Evolutionary conservation across 2,113 vertebrate genomes (phyloP), one percentile per base, ranked within the genome.

Genomic region (Microcebus griseorufus): DNA sequence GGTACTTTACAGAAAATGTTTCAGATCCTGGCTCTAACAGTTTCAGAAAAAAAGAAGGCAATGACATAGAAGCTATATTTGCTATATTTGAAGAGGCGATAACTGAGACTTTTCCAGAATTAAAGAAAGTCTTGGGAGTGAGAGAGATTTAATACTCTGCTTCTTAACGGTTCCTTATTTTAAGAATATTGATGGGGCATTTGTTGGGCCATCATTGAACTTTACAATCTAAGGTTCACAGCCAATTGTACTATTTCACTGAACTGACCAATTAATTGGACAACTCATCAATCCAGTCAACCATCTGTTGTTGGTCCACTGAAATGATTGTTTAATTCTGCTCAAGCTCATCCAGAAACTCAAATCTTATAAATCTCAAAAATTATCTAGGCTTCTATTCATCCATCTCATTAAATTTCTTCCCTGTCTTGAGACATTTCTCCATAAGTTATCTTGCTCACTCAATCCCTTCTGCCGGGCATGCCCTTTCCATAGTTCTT

Each of bases 231-330:
- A 78, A 92, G 62, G 87, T 97, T 93, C 39, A 85, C 0, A 73
- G 78, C 34, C 93, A 95, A 62, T 53, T 89, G 39, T 72, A 92
- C 55, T 89, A 78, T 89, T 93, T 92, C 95, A 96, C 10, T 82
- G 90, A 89, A 81, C 84, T 92, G 88, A 96, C 73, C 65, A 58
- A 65, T 95, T 93, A 88, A 80, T 93, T 82, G 86, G 88, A 89
- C 67, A 89, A 64, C 67, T 85, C 73, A 65, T 95, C 88, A 86
- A 94, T 96, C 64, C 34, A 97, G 83, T 84, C 90, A 96, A 83
- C 85, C 82, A 90, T 84, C 39, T 88, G 81, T 14, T 90, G 42
- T 65, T 89, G 62, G 78, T 76, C 95, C 60, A 85, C 51, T 88
- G 45, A 93, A 95, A 76, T 65, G 51, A 85, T 39, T 80, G 34